These are phyloP conservation scores for Drosophila arizonae DNA, from an alignment of 1,140 invertebrate genomes.

Conservation along the genomic window DNA sequence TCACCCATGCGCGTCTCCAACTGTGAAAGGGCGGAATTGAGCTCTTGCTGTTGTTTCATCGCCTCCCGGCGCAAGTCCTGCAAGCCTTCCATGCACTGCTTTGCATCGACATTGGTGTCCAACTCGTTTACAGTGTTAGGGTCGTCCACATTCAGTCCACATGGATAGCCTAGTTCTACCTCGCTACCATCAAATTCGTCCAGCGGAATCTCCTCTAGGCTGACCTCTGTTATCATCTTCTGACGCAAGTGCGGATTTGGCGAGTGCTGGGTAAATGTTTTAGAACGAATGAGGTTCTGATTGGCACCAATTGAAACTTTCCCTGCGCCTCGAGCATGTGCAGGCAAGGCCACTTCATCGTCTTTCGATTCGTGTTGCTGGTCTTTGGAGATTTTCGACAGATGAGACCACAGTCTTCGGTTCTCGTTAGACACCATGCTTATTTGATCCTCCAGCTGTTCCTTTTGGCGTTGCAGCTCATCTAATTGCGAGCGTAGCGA, in stretches of 20 bases:
- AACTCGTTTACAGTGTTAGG: slow-evolving; percentile 82
- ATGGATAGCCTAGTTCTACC: slow-evolving; percentile 85
- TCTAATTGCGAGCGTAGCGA: slow-evolving; percentile 85
- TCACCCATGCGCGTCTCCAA: slow-evolving; percentile 66
- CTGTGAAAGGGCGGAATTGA: slow-evolving; percentile 84
- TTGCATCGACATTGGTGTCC: slow-evolving; percentile 86
- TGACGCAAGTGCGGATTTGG: slow-evolving; percentile 84
- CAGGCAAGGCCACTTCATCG: slow-evolving; percentile 20
- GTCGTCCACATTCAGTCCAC: slow-evolving; percentile 84
- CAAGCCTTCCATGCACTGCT: slow-evolving; percentile 86
- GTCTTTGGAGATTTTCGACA: slow-evolving; percentile 86
- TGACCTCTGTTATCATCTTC: slow-evolving; percentile 85
- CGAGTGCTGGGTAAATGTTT: slow-evolving; percentile 86
- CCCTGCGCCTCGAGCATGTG: background rate
- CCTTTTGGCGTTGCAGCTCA: slow-evolving; percentile 88
- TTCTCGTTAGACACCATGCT: slow-evolving; percentile 92
- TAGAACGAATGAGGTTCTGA: slow-evolving; percentile 84
- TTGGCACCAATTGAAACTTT: slow-evolving; percentile 35
- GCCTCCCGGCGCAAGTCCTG: slow-evolving; percentile 86
- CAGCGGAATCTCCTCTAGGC: slow-evolving; percentile 90
- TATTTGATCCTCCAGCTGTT: slow-evolving; percentile 88
- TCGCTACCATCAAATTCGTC: slow-evolving; percentile 84
- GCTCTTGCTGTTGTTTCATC: slow-evolving; percentile 86
- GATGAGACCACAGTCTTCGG: slow-evolving; percentile 89
- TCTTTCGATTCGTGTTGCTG: slow-evolving; percentile 69